Base-by-base conservation (phyloP, 1,140 invertebrate species). In the Eupeodes corollae region DNA sequence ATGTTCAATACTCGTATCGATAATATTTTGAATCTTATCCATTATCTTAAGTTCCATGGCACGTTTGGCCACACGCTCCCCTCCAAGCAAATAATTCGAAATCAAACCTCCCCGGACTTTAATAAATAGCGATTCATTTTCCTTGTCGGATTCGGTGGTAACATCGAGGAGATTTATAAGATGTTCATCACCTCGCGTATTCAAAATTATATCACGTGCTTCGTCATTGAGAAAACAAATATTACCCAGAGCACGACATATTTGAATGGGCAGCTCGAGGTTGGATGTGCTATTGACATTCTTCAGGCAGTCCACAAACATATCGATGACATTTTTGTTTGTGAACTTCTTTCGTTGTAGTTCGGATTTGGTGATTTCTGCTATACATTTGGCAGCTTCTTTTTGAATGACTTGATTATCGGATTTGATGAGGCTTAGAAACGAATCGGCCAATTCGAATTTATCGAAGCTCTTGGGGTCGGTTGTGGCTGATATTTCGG, bases 211-310 rank as follows among this genome's bases (percentile, higher is more conserved):
- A 45, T 76, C 74, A 48, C 80, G 73, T 19, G 75, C 75, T 55
- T 73, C 73, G 77, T 88, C 82, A 73, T 89, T 90, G 58, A 91
- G 84, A 68, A 83, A 92, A 56, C 86, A 91, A 55, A 92, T 82
- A 67, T 93, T 93, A 39, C 86, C 88, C 16, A 93, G 68, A 6
- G 87, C 86, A 56, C 89, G 74, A 52, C 84, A 85, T 15, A 79
- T 75, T 59, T 91, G 86, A 48, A 78, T 82, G 18, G 78, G 58
- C 19, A 81, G 54, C 45, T 79, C 72, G 48, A 76, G 62, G 46
- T 74, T 74, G 44, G 50, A 56, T 11, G 69, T 53, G 6, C 57
- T 51, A 13, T 39, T 30, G 13, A 13, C 18, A 26, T n/a, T 67
- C 18, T 53, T 62, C 56, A 56, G 57, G 49, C 79, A 67, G 34